Conservation (phyloP, 2,113 vertebrate species). For the Oncorhynchus kisutch region DNA sequence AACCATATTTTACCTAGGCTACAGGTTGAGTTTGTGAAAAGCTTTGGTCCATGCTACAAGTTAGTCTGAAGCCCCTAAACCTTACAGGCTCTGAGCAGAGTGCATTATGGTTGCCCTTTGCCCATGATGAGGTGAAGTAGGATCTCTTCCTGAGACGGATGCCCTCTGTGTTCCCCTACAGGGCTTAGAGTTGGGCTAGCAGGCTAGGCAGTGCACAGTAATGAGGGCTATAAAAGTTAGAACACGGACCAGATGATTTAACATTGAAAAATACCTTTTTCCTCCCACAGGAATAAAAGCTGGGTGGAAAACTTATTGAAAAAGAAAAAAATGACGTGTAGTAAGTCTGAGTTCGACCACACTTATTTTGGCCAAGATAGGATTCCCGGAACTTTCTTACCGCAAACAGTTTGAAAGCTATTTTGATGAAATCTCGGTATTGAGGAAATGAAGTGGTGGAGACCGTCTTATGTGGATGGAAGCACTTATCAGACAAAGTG, state of each 20-base stretch:
- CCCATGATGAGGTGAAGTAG: conserved; percentile 62
- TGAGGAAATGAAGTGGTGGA: conserved; percentile 35
- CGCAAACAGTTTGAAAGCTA: conserved; percentile 43
- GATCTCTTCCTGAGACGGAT: conserved; percentile 59
- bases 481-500: conserved; percentile 41
- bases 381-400: conserved; percentile 36
- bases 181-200: conserved; percentile 46
- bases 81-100: conserved; percentile 44
- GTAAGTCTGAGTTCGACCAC: conserved; percentile 5
- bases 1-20: background rate
- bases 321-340: background rate
- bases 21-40: conserved; percentile 28
- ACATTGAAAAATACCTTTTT: conserved; percentile 60
- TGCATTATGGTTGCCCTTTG: conserved; percentile 55
- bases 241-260: conserved; percentile 41
- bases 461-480: conserved; percentile 38
- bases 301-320: conserved; percentile 7
- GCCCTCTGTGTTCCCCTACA: conserved; percentile 55
- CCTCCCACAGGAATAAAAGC: conserved; percentile 38
- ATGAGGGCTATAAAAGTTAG: conserved; percentile 55
- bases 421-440: conserved; percentile 41
- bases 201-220: conserved; percentile 47
- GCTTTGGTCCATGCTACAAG: conserved; percentile 21
- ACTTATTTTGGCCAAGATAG: conserved; percentile 19
- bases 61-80: conserved; percentile 34